Percentiles rank a stretch among this genome's conserved stretches.
Evolutionary conservation across 2,113 vertebrate species (phyloP).

Genomic region (Ciconia maguari): DNA sequence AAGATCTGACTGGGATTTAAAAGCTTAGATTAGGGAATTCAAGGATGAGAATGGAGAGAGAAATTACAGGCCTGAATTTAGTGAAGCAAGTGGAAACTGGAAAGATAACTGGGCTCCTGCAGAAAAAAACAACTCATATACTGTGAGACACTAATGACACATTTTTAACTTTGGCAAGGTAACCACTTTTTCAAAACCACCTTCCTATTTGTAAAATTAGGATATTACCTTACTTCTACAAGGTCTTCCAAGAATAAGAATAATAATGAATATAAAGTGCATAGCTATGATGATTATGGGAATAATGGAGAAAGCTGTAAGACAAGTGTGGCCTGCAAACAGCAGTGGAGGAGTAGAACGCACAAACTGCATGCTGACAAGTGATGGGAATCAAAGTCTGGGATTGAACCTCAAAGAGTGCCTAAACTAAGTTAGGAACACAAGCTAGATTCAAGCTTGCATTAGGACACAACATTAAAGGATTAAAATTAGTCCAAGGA

Average conservation of each 20-base stretch:
- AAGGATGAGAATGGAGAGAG: background rate
- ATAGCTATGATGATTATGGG: background rate
- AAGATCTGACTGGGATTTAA: background rate
- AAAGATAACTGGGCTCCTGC: background rate
- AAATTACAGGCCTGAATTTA: background rate
- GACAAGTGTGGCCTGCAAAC: background rate
- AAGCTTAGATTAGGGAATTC: background rate
- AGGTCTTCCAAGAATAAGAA: background rate
- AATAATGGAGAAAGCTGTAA: background rate
- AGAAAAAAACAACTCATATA: background rate
- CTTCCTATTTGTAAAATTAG: background rate
- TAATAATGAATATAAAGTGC: background rate
- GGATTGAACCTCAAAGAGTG: background rate
- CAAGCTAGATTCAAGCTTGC: background rate
- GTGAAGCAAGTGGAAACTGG: background rate
- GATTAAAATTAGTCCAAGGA: background rate
- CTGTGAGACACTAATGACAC: rapidly evolving
- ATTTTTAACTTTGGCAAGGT: background rate
- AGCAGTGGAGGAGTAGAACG: background rate
- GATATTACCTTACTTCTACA: background rate
- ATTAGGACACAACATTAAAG: background rate
- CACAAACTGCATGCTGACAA: background rate
- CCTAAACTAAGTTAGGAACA: background rate
- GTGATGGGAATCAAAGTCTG: background rate
- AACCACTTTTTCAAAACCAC: background rate